phyloP scores from a whole-genome alignment of 2,797 vertebrate species.

The Lerista edwardsae region DNA sequence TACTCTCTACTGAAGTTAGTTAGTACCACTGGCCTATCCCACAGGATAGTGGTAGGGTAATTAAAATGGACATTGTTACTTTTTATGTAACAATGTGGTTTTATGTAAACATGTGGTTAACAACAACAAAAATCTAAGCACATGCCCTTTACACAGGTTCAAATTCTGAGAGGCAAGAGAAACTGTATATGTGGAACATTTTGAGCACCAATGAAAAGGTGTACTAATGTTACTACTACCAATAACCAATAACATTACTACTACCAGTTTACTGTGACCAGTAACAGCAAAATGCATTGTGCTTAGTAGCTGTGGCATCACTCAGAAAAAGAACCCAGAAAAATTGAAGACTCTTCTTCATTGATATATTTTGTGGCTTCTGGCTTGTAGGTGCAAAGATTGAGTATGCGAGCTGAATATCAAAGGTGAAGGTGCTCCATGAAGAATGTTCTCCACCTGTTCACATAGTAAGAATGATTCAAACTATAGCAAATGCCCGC shows the following conservation, averaged over 20 bases:
- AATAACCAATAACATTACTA: no score
- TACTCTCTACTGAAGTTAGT: neutral
- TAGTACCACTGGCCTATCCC: no score
- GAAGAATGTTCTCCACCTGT: neutral
- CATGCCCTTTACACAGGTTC: no score
- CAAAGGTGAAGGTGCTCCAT: neutral
- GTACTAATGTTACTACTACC: no score
- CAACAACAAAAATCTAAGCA: no score
- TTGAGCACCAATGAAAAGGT: neutral
- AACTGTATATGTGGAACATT: neutral
- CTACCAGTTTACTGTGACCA: no score
- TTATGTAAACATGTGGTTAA: no score
- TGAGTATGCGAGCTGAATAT: neutral
- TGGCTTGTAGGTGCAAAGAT: neutral
- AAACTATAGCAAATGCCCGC: neutral
- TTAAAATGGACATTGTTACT: neutral
- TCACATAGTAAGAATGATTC: slow-evolving; percentile 5
- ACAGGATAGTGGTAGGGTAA: neutral
- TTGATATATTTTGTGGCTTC: neutral
- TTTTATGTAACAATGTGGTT: no score
- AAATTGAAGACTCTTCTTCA: neutral
- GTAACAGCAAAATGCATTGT: no score
- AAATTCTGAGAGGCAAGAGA: neutral
- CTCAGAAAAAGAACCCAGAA: neutral
- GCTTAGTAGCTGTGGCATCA: neutral